phyloP scores from a whole-genome alignment of 2,797 vertebrate genomes.

The Philypnodon macrostomus region DNA sequence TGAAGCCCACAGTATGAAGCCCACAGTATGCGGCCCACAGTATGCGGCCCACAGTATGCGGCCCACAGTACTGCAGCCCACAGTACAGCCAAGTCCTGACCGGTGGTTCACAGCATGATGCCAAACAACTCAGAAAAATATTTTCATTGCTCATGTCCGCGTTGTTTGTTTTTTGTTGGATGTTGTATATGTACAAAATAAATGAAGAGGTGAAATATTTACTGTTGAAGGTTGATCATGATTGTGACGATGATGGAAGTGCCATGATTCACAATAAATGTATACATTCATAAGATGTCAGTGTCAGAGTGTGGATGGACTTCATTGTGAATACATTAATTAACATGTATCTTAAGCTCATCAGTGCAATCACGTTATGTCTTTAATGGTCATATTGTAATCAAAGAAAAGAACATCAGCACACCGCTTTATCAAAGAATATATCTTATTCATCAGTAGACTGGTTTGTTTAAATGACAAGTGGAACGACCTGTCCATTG shows the following conservation, averaged over 20 bases:
- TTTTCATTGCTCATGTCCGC: too few relatives aligned
- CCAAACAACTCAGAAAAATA: too few relatives aligned
- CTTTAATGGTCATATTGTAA: neutral
- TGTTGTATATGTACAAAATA: too few relatives aligned
- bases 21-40: too few relatives aligned
- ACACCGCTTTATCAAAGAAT: neutral
- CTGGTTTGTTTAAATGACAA: neutral
- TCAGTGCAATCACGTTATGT: neutral
- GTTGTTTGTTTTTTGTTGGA: too few relatives aligned
- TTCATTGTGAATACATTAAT: slow-evolving; percentile 4
- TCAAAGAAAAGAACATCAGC: neutral
- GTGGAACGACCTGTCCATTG: neutral
- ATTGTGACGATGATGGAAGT: too few relatives aligned
- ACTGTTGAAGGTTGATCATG: too few relatives aligned
- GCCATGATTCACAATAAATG: too few relatives aligned
- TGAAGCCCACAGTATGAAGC: too few relatives aligned
- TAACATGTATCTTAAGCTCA: neutral
- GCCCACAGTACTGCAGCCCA: too few relatives aligned
- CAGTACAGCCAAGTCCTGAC: neutral
- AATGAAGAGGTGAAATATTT: too few relatives aligned
- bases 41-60: too few relatives aligned
- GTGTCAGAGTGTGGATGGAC: neutral
- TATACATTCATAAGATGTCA: neutral
- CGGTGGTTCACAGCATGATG: neutral
- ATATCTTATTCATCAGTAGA: neutral